A percentile compares a stretch with the other conserved stretches of the same genome.
Conservation (phyloP, 2,113 vertebrate genomes). For the Lepus americanus region DNA sequence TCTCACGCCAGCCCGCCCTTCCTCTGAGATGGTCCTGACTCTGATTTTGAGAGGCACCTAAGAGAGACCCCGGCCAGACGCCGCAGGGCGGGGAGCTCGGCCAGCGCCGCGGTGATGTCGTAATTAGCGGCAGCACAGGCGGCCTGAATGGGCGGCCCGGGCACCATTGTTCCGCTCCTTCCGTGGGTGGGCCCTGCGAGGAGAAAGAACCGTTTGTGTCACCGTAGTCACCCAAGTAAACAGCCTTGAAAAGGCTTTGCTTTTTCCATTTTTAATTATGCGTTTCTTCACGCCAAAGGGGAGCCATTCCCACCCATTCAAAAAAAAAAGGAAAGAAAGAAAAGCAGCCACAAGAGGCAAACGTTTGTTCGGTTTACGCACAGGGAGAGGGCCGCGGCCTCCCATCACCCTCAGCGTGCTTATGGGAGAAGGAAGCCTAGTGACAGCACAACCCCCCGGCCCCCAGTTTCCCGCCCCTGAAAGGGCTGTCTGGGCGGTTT, state of each 20-base stretch:
- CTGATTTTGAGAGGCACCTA: constrained; percentile 30
- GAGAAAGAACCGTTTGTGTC: constrained; percentile 96
- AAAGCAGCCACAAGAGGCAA: not conserved
- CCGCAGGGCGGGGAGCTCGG: constrained; percentile 93
- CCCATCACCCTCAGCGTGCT: rapidly evolving
- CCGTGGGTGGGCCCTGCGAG: constrained; percentile 93
- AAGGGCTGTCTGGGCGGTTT: not conserved
- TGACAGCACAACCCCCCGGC: no score
- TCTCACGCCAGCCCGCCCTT: constrained; percentile 3
- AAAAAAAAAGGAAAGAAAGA: constrained; percentile 41
- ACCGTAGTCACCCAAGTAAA: constrained; percentile 92
- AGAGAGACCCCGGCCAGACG: constrained; percentile 87
- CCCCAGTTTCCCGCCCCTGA: no score
- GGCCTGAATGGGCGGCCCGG: constrained; percentile 93
- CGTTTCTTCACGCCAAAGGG: constrained; percentile 83
- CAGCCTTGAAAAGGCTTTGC: constrained; percentile 90
- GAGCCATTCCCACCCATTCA: constrained; percentile 78
- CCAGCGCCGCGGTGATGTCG: constrained; percentile 90
- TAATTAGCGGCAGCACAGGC: constrained; percentile 95
- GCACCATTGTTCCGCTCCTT: constrained; percentile 94
- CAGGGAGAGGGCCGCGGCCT: not conserved
- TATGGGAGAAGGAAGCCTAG: not conserved
- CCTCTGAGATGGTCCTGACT: constrained; percentile 58
- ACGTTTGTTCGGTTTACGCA: not conserved
- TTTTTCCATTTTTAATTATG: constrained; percentile 88